Evolutionary conservation across 2,797 vertebrate genomes (phyloP), one percentile per base, ranked within the genome.

Genomic region (Pyrocephalus nanus): DNA sequence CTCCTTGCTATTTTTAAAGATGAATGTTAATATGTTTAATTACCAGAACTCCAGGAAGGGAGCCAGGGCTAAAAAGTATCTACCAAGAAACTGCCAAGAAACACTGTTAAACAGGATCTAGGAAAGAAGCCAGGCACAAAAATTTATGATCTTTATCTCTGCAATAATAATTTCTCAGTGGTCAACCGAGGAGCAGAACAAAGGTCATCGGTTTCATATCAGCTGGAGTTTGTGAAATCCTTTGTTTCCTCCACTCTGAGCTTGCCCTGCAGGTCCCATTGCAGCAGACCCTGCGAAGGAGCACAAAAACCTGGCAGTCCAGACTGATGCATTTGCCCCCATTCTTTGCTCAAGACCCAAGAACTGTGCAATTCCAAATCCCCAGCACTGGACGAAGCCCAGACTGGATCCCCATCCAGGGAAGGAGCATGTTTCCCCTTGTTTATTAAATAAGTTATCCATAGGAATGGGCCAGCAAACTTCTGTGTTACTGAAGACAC

Each of bases 31-130:
- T 91, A 73, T 36, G 88, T 87, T 94, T 94, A 93, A 96, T 95
- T 96, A 87, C 89, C 88, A 95, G 64, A 75, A 66, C 48, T 90
- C 84, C 58, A 95, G 95, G 93, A 96, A 88, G 38, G 26, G 69
- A 88, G 92, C 93, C 95, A 97, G 84, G 43, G 66, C 73, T 94
- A 84, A 93, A 96, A 95, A 90, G 58, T 89, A 90, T 93, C 83
- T 92, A 23, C 92, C 81, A 96, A 86, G 90, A 82, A 96, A 86
- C 70, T 96, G 85, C 95, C 95, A 94, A 96, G 86, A 96, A 96
- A 82, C 55, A 77, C 79, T 93, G 77, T 92, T 97, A 87, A 95
- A 93, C 93, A 96, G 94, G 92, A 94, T 94, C 81, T 93, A 95
- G 96, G 95, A 92, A 93, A 95, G 89, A 82, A 94, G 88, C 93